phyloP scores from a whole-genome alignment of 1,140 invertebrate species.

The Brachionus sp. region DNA sequence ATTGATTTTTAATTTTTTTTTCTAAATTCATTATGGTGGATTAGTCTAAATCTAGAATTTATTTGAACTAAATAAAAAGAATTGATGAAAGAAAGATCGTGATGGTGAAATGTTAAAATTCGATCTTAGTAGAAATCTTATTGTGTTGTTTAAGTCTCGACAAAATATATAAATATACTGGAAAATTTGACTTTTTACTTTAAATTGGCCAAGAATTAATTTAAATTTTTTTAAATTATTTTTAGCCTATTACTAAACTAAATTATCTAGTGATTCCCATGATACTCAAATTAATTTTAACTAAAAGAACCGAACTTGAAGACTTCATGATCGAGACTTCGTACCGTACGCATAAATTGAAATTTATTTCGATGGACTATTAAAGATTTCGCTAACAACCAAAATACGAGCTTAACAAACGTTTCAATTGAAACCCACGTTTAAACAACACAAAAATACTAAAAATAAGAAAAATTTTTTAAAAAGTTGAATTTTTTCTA shows the following conservation, averaged over 20 bases:
- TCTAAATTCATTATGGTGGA: background rate
- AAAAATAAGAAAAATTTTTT: background rate
- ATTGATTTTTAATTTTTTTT: background rate
- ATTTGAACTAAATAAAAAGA: background rate
- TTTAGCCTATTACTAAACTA: background rate
- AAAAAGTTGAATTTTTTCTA: background rate
- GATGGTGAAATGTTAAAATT: background rate
- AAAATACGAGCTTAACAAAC: background rate
- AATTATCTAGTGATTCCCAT: background rate
- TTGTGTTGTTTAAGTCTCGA: background rate
- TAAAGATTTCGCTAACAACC: background rate
- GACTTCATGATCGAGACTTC: background rate
- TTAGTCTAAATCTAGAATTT: background rate
- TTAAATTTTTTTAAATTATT: background rate
- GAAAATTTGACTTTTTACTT: background rate
- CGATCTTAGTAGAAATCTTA: background rate
- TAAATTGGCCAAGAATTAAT: background rate
- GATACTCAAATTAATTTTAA: background rate
- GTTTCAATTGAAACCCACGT: background rate
- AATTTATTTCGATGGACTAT: background rate
- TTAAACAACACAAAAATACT: background rate
- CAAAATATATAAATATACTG: background rate
- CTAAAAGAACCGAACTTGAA: background rate
- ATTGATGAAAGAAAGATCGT: background rate
- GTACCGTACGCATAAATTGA: background rate